Percentiles rank a stretch among this genome's conserved stretches.
Evolutionary conservation across 1,140 invertebrate species (phyloP).

Genomic region (Ephestia elutella): DNA sequence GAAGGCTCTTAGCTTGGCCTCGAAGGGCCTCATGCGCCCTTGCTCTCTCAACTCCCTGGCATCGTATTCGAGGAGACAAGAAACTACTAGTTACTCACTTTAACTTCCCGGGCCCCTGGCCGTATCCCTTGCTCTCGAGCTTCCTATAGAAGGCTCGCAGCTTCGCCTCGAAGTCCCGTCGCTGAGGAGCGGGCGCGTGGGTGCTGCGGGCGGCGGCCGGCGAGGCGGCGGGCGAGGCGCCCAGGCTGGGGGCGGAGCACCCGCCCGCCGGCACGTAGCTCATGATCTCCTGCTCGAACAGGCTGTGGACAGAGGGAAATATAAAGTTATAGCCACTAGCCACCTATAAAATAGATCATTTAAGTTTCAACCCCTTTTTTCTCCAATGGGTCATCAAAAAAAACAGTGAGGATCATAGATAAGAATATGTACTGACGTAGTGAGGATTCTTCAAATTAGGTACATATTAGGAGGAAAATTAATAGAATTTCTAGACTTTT

Average conservation of each 20-base stretch:
- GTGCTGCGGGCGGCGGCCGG: constrained; percentile 84
- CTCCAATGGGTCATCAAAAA: no score
- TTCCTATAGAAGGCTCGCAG: constrained; percentile 95
- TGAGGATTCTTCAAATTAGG: no score
- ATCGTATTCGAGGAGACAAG: no score
- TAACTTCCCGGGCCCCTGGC: constrained; percentile 95
- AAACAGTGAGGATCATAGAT: no score
- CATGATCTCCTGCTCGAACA: constrained; percentile 99
- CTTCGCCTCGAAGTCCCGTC: constrained; percentile 96
- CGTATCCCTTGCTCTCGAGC: constrained; percentile 96
- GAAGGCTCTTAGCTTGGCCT: no score
- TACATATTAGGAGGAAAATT: no score
- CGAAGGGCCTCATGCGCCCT: no score
- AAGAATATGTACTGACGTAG: no score
- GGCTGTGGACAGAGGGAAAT: constrained; percentile 76
- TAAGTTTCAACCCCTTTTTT: no score
- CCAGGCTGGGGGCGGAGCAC: constrained; percentile 63
- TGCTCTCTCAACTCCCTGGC: no score
- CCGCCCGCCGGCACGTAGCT: constrained; percentile 91
- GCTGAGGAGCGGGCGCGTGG: constrained; percentile 89
- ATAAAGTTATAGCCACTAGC: constrained; percentile 2
- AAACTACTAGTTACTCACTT: constrained; percentile 88
- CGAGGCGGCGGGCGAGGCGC: constrained; percentile 83
- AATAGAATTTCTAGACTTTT: no score
- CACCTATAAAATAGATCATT: no score